These are phyloP conservation scores for Prionailurus viverrinus DNA, from an alignment of 2,113 vertebrate genomes.

Conservation along the genomic window DNA sequence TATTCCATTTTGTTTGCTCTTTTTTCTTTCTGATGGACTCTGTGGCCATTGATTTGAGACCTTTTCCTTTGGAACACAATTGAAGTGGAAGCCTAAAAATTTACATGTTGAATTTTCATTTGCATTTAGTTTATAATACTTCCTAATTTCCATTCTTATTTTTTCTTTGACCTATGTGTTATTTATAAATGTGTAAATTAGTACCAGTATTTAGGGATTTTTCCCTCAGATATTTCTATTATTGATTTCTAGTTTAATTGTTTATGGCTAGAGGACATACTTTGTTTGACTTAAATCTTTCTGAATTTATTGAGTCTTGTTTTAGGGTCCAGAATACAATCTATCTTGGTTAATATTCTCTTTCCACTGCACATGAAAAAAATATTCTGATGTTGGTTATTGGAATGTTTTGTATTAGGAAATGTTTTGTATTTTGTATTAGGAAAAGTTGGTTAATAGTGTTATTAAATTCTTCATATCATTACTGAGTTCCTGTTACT, in stretches of 20 bases:
- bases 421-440: no score
- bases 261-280: background rate
- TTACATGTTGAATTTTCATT: background rate
- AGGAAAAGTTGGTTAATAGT: background rate
- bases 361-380: background rate
- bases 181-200: background rate
- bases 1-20: background rate
- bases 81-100: background rate
- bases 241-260: background rate
- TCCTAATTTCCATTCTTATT: background rate
- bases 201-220: background rate
- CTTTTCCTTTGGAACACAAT: background rate
- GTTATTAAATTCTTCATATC: background rate
- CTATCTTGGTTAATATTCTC: background rate
- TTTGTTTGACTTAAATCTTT: background rate
- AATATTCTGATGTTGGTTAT: background rate
- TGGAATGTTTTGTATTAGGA: background rate
- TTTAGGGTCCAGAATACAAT: background rate
- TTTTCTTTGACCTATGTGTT: background rate
- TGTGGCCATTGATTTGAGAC: background rate
- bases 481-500: background rate
- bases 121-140: background rate
- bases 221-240: background rate
- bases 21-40: background rate
- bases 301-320: background rate